A percentile compares a stretch with the other conserved stretches of the same genome.
Conservation (phyloP, 1,140 invertebrate genomes). For the Drosophila kohkoa region DNA sequence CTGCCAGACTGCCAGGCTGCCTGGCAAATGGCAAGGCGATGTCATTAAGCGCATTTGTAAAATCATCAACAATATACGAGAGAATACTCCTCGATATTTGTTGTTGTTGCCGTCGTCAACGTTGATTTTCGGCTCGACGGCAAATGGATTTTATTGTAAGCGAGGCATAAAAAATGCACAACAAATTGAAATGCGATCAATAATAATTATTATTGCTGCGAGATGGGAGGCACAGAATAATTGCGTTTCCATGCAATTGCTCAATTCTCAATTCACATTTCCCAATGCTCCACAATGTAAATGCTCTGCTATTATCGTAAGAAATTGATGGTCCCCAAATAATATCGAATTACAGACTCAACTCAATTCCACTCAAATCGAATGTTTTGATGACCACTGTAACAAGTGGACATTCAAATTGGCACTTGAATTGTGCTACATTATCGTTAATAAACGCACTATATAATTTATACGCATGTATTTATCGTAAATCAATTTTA, state of each 20-base stretch:
- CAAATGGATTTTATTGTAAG: constrained; percentile 66
- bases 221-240: constrained; percentile 65
- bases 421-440: not conserved
- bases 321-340: constrained; percentile 53
- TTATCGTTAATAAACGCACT: constrained; percentile 12
- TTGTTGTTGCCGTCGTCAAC: not conserved
- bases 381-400: constrained; percentile 29
- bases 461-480: not conserved
- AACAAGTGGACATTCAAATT: constrained; percentile 3
- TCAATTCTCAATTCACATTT: constrained; percentile 81
- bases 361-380: constrained; percentile 4
- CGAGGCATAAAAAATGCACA: constrained; percentile 72
- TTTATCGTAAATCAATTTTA: not conserved
- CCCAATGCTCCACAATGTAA: constrained; percentile 37
- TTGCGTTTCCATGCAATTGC: constrained; percentile 82
- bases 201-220: constrained; percentile 79
- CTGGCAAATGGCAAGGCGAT: constrained; percentile 58
- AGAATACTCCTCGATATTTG: constrained; percentile 37
- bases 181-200: constrained; percentile 82
- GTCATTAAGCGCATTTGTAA: constrained; percentile 82
- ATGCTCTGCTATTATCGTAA: constrained; percentile 45
- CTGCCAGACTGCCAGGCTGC: not conserved
- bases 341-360: constrained; percentile 36
- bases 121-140: constrained; percentile 32
- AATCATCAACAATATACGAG: constrained; percentile 73